Percentiles rank a stretch among this genome's conserved stretches.
Evolutionary conservation across 35 echinoderm and acorn worm species (phyloP).

Genomic region (Lytechinus pictus): DNA sequence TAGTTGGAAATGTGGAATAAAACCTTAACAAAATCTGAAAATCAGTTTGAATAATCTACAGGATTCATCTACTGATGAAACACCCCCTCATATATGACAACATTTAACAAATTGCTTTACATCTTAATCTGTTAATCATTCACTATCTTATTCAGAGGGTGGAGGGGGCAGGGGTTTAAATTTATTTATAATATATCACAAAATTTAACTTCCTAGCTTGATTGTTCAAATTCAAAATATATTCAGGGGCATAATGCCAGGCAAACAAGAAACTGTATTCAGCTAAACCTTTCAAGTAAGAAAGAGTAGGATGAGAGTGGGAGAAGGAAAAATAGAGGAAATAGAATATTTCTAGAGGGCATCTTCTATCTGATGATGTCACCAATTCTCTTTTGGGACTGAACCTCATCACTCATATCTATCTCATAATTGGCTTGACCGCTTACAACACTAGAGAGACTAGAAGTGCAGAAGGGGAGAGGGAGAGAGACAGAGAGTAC

Average conservation of each 20-base stretch:
- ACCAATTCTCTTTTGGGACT: not conserved
- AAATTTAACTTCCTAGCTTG: not conserved
- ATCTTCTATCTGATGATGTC: constrained; percentile 2
- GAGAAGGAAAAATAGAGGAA: not conserved
- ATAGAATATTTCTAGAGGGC: not conserved
- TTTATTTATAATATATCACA: not conserved
- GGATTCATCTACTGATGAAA: too few relatives aligned
- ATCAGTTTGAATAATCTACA: too few relatives aligned
- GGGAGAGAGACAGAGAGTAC: not conserved
- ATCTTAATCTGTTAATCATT: too few relatives aligned
- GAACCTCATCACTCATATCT: not conserved
- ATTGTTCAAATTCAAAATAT: not conserved
- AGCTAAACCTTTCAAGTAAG: not conserved
- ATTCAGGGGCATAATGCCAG: not conserved
- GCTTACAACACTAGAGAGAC: not conserved
- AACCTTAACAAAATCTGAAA: too few relatives aligned
- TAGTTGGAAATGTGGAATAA: too few relatives aligned
- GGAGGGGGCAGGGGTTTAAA: too few relatives aligned
- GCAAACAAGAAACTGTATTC: not conserved
- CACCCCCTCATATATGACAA: too few relatives aligned
- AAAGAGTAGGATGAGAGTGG: not conserved
- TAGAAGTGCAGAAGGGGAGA: not conserved
- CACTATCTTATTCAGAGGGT: too few relatives aligned
- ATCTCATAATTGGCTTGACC: not conserved
- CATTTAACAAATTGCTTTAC: too few relatives aligned